Conservation (phyloP, 2,113 vertebrate species). For the Cyrtonyx montezumae region DNA sequence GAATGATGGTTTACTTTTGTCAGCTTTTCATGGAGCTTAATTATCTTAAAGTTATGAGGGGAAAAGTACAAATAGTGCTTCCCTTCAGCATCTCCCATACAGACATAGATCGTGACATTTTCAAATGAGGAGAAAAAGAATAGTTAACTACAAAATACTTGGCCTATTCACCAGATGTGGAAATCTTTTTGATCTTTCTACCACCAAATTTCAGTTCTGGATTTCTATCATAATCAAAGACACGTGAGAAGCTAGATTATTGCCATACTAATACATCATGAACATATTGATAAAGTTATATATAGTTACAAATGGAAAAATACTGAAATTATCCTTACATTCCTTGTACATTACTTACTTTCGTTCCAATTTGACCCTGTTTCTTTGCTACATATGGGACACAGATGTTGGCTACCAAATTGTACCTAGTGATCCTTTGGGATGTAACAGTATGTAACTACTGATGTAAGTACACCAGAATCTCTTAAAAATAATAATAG, state of each 20-base stretch:
- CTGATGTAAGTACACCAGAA: not conserved
- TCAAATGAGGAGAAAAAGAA: not conserved
- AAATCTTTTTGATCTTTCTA: slow-evolving; percentile 7
- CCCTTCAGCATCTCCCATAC: not conserved
- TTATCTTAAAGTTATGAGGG: not conserved
- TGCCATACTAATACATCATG: not conserved
- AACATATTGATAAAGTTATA: not conserved
- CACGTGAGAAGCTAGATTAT: not conserved
- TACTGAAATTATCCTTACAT: not conserved
- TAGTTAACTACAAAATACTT: not conserved
- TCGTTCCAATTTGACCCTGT: not conserved
- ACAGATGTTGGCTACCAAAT: not conserved
- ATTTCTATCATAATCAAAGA: not conserved
- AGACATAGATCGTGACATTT: not conserved
- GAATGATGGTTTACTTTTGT: not conserved
- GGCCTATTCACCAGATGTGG: not conserved
- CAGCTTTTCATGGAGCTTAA: not conserved
- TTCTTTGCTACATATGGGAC: not conserved
- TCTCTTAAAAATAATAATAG: not conserved
- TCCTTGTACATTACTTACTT: not conserved
- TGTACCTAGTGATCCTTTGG: not conserved
- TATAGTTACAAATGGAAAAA: not conserved
- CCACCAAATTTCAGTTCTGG: not conserved
- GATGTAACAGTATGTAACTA: not conserved
- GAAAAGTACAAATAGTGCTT: not conserved